A percentile compares a stretch with the other conserved stretches of the same genome.
Conservation (phyloP, 2,888 invertebrate genomes). For the Eurois occulta region DNA sequence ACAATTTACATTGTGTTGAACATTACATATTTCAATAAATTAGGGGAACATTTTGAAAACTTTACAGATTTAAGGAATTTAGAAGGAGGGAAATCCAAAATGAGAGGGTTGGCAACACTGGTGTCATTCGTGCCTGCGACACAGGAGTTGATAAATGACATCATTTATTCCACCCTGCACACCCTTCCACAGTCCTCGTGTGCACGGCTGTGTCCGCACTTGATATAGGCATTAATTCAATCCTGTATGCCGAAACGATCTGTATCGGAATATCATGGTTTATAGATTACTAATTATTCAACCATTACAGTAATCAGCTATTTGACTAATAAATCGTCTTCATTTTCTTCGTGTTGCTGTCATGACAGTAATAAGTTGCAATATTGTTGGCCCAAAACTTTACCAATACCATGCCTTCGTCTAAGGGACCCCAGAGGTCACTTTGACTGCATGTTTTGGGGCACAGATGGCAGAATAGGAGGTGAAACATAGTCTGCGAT, state of each 20-base stretch:
- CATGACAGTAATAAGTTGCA: neutral
- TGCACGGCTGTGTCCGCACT: constrained; percentile 64
- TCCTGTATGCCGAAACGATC: constrained; percentile 46
- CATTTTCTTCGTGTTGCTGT: neutral
- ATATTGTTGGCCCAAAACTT: neutral
- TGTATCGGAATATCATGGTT: constrained; percentile 35
- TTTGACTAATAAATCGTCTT: neutral
- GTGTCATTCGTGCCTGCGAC: constrained; percentile 72
- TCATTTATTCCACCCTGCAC: constrained; percentile 74
- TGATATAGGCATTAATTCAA: constrained; percentile 68
- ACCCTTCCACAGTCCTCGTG: constrained; percentile 58
- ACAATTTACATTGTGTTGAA: too few species aligned
- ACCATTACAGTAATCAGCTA: neutral
- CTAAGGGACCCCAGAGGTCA: neutral
- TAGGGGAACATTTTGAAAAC: neutral
- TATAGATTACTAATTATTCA: neutral
- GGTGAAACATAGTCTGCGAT: neutral
- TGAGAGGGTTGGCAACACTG: constrained; percentile 16
- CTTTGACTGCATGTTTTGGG: neutral
- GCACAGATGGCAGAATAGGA: neutral
- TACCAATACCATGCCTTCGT: too few species aligned
- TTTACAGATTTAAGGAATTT: neutral
- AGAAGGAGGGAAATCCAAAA: neutral
- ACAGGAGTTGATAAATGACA: constrained; percentile 74
- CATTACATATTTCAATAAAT: neutral